Conservation (phyloP, 2,888 invertebrate species). For the Coelogynopora nodosa region DNA sequence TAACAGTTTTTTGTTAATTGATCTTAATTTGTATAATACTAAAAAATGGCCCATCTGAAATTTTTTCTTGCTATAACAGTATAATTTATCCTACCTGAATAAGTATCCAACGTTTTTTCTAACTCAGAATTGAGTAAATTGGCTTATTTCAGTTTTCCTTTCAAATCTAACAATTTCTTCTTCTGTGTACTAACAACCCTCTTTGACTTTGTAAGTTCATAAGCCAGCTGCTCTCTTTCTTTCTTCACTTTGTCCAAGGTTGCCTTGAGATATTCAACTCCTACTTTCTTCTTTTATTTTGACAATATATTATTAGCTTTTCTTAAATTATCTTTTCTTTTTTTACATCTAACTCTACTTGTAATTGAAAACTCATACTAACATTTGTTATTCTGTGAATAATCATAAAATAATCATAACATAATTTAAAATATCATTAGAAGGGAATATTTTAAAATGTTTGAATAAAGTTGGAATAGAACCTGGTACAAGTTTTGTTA, state of each 20-base stretch:
- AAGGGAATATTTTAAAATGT: background rate
- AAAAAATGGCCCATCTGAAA: too few relatives aligned
- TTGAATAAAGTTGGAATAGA: background rate
- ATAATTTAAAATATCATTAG: background rate
- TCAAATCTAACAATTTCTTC: background rate
- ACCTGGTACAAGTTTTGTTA: background rate
- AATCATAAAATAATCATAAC: too few relatives aligned
- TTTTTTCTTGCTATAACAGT: too few relatives aligned
- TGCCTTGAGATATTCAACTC: background rate
- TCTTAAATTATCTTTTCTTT: background rate
- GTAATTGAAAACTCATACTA: background rate
- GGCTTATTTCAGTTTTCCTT: background rate
- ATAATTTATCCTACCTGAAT: background rate
- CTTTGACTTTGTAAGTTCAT: background rate
- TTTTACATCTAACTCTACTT: background rate
- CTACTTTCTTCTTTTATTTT: background rate
- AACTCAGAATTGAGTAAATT: background rate
- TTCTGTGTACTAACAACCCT: background rate
- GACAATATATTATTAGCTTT: background rate
- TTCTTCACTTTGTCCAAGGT: background rate
- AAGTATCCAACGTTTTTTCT: background rate
- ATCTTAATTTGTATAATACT: too few relatives aligned
- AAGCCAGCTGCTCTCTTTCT: background rate
- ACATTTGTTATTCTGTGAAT: background rate
- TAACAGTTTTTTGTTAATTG: too few relatives aligned